Evolutionary conservation across 2,113 vertebrate genomes (phyloP).

Genomic region (Gasterosteus aculeatus): DNA sequence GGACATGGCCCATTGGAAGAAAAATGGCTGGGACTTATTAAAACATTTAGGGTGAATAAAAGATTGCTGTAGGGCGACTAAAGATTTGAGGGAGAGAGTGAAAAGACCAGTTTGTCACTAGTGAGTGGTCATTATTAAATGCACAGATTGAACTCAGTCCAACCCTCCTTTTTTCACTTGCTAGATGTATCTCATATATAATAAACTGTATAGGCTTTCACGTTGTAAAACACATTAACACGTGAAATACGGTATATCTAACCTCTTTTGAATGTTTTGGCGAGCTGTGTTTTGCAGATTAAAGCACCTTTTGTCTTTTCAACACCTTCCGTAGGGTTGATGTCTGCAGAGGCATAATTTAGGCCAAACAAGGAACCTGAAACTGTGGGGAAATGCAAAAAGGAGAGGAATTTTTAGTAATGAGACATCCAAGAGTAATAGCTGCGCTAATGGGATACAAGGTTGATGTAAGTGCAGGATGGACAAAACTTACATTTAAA

Average conservation of each 20-base stretch:
- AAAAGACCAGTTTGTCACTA: slow-evolving; percentile 42
- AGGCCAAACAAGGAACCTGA: slow-evolving; percentile 22
- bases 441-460: neutral
- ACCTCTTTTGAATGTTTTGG: slow-evolving; percentile 1
- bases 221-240: slow-evolving; percentile 16
- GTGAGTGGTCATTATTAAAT: slow-evolving; percentile 21
- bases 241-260: slow-evolving; percentile 10
- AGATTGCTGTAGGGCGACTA: slow-evolving; percentile 37
- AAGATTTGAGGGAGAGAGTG: slow-evolving; percentile 45
- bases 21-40: slow-evolving; percentile 64
- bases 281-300: slow-evolving; percentile 16
- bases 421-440: slow-evolving; percentile 1
- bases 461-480: neutral
- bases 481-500: neutral
- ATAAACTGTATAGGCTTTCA: slow-evolving; percentile 12
- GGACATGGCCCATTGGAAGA: slow-evolving; percentile 73
- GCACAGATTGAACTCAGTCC: slow-evolving; percentile 24
- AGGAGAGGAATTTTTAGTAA: neutral
- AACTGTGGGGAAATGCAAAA: neutral
- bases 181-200: slow-evolving; percentile 11
- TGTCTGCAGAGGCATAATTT: slow-evolving; percentile 17
- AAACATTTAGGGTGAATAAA: slow-evolving; percentile 53
- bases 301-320: slow-evolving; percentile 23
- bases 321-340: slow-evolving; percentile 30
- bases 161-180: slow-evolving; percentile 4